Evolutionary conservation across 2,113 vertebrate genomes (phyloP).

Genomic region (Actinemys pallida): DNA sequence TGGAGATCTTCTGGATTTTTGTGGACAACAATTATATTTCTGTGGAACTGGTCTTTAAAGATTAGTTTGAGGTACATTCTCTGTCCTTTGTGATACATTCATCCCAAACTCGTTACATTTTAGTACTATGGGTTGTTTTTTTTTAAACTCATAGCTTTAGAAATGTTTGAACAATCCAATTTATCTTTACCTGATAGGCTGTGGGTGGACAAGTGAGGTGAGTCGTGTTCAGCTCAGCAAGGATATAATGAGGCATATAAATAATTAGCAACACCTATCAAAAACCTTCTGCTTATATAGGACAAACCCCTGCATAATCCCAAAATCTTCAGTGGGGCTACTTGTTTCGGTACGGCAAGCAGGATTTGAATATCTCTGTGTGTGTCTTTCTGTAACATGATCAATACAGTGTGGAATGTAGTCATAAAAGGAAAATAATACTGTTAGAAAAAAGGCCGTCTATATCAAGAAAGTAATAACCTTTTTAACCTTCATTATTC

Average conservation of each 20-base stretch:
- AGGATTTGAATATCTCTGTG: neutral
- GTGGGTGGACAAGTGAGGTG: neutral
- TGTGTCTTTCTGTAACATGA: neutral
- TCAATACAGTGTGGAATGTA: neutral
- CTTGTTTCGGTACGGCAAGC: neutral
- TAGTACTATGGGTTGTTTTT: neutral
- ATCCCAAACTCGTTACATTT: neutral
- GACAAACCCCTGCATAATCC: neutral
- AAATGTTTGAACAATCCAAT: neutral
- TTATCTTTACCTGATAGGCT: constrained; percentile 6
- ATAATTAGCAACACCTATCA: neutral
- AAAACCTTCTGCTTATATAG: neutral
- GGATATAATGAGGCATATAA: neutral
- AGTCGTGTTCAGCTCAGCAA: constrained; percentile 15
- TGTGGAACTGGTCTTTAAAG: neutral
- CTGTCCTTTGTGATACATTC: neutral
- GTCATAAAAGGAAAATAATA: neutral
- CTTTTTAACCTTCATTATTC: neutral
- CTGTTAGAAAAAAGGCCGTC: neutral
- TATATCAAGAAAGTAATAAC: rapidly evolving
- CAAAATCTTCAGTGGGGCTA: neutral
- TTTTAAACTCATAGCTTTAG: neutral
- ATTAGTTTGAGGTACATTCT: neutral
- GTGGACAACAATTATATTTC: neutral
- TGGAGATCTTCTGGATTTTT: neutral